A percentile compares a stretch with the other conserved stretches of the same genome.
These are phyloP conservation scores for Drosophila paulistorum DNA, from an alignment of 1,140 invertebrate species.

Conservation along the genomic window DNA sequence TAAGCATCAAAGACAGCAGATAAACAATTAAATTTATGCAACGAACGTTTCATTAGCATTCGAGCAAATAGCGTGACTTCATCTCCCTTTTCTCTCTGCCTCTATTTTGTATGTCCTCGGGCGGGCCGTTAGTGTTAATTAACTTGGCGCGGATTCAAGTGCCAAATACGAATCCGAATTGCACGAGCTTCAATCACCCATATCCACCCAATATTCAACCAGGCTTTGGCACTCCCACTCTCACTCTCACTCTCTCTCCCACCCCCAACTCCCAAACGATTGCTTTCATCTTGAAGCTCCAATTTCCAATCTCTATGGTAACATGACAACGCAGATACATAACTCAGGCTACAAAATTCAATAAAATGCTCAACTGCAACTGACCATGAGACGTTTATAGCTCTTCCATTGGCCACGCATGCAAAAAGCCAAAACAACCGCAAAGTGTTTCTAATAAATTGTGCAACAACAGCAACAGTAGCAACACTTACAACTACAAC, in stretches of 20 bases:
- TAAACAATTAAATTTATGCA: slow-evolving; percentile 78
- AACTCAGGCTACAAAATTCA: slow-evolving; percentile 59
- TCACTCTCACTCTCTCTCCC: too few relatives aligned
- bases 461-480: slow-evolving; percentile 48
- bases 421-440: slow-evolving; percentile 69
- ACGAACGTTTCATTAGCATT: slow-evolving; percentile 76
- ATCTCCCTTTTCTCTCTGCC: not conserved
- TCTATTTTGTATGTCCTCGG: slow-evolving; percentile 17
- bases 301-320: not conserved
- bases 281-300: slow-evolving; percentile 21
- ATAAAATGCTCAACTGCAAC: slow-evolving; percentile 51
- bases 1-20: slow-evolving; percentile 52
- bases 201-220: not conserved
- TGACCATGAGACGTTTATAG: slow-evolving; percentile 48
- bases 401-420: slow-evolving; percentile 48
- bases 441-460: slow-evolving; percentile 81
- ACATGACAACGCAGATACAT: slow-evolving; percentile 14
- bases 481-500: slow-evolving; percentile 55
- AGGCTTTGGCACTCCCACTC: not conserved
- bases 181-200: slow-evolving; percentile 25
- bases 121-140: slow-evolving; percentile 70
- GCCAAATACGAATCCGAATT: slow-evolving; percentile 46
- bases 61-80: slow-evolving; percentile 26
- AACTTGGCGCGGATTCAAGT: slow-evolving; percentile 73
- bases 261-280: not conserved